These are phyloP conservation scores for Dicycla oo DNA, from an alignment of 2,888 invertebrate genomes.

Conservation along the genomic window DNA sequence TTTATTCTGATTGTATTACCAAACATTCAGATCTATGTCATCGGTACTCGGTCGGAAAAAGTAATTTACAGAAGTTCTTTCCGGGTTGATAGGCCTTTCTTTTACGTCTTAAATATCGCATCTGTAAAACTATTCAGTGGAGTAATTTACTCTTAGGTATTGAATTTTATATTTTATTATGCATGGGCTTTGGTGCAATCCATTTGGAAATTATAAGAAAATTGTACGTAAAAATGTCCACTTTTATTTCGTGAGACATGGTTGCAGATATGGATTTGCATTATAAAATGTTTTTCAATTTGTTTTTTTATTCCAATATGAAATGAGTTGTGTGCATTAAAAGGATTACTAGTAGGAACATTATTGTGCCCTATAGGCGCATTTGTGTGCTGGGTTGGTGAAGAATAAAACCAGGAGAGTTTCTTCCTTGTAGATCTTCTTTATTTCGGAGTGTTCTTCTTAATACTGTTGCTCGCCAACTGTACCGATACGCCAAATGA, in stretches of 20 bases:
- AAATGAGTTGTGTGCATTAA: neutral
- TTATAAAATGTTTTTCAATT: neutral
- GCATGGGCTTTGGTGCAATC: slow-evolving; percentile 18
- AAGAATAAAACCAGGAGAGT: too few relatives aligned
- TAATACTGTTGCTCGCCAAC: too few relatives aligned
- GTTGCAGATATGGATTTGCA: slow-evolving; percentile 2
- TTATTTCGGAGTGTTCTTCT: too few relatives aligned
- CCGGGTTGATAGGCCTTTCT: slow-evolving; percentile 57
- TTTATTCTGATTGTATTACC: slow-evolving; percentile 22
- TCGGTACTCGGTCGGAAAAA: slow-evolving; percentile 41
- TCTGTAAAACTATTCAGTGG: slow-evolving; percentile 51
- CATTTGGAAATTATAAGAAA: neutral
- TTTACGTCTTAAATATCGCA: slow-evolving; percentile 28
- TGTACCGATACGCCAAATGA: too few relatives aligned
- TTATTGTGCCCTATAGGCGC: too few relatives aligned
- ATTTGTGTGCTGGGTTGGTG: too few relatives aligned
- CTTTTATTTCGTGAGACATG: neutral
- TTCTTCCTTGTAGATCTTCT: too few relatives aligned
- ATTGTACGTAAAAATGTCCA: neutral
- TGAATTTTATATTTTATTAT: slow-evolving; percentile 10
- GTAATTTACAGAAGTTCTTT: slow-evolving; percentile 30
- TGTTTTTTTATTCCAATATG: neutral
- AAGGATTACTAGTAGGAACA: neutral
- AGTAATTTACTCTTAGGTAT: slow-evolving; percentile 46
- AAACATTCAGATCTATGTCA: too few relatives aligned